Evolutionary conservation across 2,797 vertebrate genomes (phyloP), one percentile per base, ranked within the genome.

Genomic region (Oophaga sylvatica): DNA sequence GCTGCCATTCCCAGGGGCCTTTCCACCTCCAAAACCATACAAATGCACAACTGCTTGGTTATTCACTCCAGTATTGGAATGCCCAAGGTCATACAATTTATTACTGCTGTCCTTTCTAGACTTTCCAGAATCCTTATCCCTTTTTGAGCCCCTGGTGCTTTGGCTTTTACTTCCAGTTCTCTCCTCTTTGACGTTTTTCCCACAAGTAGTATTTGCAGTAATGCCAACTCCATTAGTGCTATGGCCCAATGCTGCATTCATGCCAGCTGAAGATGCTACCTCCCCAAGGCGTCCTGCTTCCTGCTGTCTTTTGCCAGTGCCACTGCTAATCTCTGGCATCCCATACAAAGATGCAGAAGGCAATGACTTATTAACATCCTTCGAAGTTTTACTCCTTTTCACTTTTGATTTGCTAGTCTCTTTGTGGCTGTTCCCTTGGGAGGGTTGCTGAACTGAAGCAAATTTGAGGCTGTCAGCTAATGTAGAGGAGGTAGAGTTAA

Each of bases 321-420:
- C 91, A 94, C 95, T 95, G 94, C 96, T 95, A 93, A 95, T 96
- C 94, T 96, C 96, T 91, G 96, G 95, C 93, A 96, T 95, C 92
- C 95, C 95, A 93, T 96, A 96, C 94, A 95, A 95, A 90, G 95
- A 93, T 91, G 95, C 94, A 92, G 95, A 95, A 94, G 95, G 94
- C 91, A 96, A 92, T 94, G 95, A 95, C 94, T 95, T 95, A 95
- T 95, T 95, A 92, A 94, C 92, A 95, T 96, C 96, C 94, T 95
- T 96, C 91, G 94, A 95, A 95, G 96, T 96, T 95, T 95, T 97
- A 95, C 94, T 96, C 95, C 96, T 96, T 95, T 97, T 98, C 91
- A 95, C 94, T 95, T 97, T 96, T 95, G 96, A 96, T 97, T 96
- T 97, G 95, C 96, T 96, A 94, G 95, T 94, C 94, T 98, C 97